A percentile compares a stretch with the other conserved stretches of the same genome.
Evolutionary conservation across 2,797 vertebrate genomes (phyloP).

Genomic region (Notamacropus eugenii): DNA sequence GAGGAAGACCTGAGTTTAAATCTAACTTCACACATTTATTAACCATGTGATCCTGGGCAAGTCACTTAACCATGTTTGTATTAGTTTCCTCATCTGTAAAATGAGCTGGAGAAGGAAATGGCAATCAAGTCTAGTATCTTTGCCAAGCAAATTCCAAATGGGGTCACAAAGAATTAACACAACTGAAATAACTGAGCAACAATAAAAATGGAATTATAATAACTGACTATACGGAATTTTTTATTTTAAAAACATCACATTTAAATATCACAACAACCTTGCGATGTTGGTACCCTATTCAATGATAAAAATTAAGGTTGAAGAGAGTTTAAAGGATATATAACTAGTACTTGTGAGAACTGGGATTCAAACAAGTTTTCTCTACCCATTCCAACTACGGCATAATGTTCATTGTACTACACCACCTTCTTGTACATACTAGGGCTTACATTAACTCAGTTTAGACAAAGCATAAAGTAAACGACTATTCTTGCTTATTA

Average conservation of each 20-base stretch:
- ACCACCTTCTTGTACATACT: too few relatives aligned
- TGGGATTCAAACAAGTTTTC: too few relatives aligned
- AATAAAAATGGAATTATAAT: not conserved
- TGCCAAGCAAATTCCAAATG: not conserved
- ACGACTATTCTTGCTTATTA: too few relatives aligned
- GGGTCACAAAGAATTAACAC: not conserved
- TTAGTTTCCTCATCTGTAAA: not conserved
- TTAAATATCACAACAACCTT: too few relatives aligned
- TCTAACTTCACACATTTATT: too few relatives aligned
- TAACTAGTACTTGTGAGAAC: not conserved
- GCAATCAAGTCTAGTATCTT: not conserved
- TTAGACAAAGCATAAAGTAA: too few relatives aligned
- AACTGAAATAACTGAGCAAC: not conserved
- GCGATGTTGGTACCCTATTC: not conserved
- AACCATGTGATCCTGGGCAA: not conserved
- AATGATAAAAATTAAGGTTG: not conserved
- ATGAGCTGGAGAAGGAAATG: not conserved
- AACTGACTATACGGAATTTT: not conserved
- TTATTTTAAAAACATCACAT: not conserved
- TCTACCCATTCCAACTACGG: too few relatives aligned
- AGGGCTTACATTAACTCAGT: too few relatives aligned
- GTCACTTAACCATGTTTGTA: not conserved
- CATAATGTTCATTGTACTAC: too few relatives aligned
- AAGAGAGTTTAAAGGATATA: not conserved
- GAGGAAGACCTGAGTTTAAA: too few relatives aligned